Percentiles rank a stretch among this genome's conserved stretches.
These are phyloP conservation scores for Ceratothoa steindachneri DNA, from an alignment of 2,888 invertebrate species.

Conservation along the genomic window DNA sequence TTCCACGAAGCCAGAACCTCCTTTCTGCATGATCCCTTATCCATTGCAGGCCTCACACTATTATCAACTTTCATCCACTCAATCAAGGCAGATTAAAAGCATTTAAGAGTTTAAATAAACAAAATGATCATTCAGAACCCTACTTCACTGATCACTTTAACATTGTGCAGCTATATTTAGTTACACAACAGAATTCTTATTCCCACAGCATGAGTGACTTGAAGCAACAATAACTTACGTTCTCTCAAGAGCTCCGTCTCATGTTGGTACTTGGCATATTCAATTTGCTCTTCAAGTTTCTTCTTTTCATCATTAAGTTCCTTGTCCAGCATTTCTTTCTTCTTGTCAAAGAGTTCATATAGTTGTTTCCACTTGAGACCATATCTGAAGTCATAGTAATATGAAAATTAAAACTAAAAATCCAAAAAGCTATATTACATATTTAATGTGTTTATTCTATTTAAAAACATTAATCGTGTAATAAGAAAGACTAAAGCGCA, in stretches of 20 bases:
- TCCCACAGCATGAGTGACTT: not conserved
- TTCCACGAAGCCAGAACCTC: too few relatives aligned
- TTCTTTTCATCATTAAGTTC: slow-evolving; percentile 87
- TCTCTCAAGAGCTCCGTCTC: slow-evolving; percentile 78
- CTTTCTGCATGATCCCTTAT: too few relatives aligned
- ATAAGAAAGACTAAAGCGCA: not conserved
- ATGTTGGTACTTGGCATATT: slow-evolving; percentile 92
- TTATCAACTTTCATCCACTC: too few relatives aligned
- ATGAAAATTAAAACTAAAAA: too few relatives aligned
- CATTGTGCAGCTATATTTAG: too few relatives aligned
- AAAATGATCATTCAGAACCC: too few relatives aligned
- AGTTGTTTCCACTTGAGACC: slow-evolving; percentile 96
- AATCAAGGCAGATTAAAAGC: too few relatives aligned
- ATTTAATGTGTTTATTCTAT: not conserved
- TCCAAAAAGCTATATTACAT: not conserved
- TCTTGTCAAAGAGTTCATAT: slow-evolving; percentile 83
- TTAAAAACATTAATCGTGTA: not conserved
- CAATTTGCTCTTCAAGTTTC: slow-evolving; percentile 94
- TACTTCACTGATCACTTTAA: too few relatives aligned
- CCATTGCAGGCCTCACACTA: too few relatives aligned
- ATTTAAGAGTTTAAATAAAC: too few relatives aligned
- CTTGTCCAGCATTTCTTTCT: slow-evolving; percentile 79
- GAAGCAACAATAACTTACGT: slow-evolving; percentile 30
- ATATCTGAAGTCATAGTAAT: slow-evolving; percentile 54
- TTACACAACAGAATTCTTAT: not conserved